Conservation (phyloP, 2,888 invertebrate species). For the Stenodera caucasica region DNA sequence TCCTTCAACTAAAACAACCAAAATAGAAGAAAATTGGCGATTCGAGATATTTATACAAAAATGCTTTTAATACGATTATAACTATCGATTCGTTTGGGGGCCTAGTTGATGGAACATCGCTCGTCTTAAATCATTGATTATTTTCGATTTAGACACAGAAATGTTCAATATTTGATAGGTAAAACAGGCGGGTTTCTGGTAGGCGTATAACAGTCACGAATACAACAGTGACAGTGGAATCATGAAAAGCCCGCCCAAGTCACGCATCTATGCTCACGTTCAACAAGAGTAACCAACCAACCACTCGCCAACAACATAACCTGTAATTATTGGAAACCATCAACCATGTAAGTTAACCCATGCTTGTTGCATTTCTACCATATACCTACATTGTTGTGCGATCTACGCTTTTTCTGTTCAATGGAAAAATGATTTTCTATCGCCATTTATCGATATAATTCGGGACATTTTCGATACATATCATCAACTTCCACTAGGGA, state of each 20-base stretch:
- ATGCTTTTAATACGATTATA: background rate
- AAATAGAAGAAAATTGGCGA: background rate
- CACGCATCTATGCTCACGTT: constrained; percentile 52
- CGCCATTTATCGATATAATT: background rate
- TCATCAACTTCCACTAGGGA: background rate
- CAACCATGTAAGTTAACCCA: constrained; percentile 44
- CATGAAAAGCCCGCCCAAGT: constrained; percentile 51
- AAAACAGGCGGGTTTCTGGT: constrained; percentile 45
- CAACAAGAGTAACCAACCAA: constrained; percentile 51
- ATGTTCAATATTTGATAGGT: constrained; percentile 27
- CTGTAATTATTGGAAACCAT: constrained; percentile 55
- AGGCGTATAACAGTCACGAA: constrained; percentile 53
- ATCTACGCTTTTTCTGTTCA: background rate
- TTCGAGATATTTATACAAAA: no score
- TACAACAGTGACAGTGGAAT: constrained; percentile 50
- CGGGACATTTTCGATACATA: background rate
- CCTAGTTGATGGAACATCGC: background rate
- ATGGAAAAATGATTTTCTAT: no score
- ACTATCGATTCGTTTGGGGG: background rate
- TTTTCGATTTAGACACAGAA: background rate
- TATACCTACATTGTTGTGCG: constrained; percentile 1
- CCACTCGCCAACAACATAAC: constrained; percentile 48
- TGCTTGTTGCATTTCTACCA: constrained; percentile 38
- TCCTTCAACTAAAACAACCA: background rate
- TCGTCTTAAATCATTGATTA: background rate